Conservation (phyloP, 2,113 vertebrate genomes). For the Grammomys dolichurus region DNA sequence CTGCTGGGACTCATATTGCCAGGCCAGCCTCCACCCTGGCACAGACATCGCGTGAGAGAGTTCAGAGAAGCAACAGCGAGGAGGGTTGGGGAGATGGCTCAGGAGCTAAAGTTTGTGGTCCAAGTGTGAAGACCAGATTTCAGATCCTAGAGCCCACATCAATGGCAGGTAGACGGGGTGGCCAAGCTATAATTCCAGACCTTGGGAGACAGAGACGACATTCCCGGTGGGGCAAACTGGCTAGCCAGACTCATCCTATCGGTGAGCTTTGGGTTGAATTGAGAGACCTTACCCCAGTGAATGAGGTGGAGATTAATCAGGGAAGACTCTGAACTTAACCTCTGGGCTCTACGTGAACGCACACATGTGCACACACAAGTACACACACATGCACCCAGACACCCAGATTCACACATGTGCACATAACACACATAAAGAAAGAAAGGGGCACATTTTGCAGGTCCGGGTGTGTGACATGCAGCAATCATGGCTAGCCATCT, state of each 20-base stretch:
- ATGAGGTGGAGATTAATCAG: not conserved
- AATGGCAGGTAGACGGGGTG: not conserved
- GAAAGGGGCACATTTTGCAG: accelerated
- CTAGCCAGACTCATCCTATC: not conserved
- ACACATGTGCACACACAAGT: not conserved
- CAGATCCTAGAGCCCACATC: not conserved
- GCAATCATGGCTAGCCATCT: slow-evolving; percentile 88
- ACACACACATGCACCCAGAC: not conserved
- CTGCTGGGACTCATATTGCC: accelerated
- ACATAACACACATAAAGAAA: not conserved
- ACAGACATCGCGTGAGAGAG: not conserved
- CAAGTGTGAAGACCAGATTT: not conserved
- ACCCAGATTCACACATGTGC: not conserved
- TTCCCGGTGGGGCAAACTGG: not conserved
- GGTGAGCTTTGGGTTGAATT: not conserved
- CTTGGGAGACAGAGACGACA: not conserved
- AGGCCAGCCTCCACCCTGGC: not conserved
- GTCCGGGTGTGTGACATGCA: accelerated
- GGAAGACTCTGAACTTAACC: not conserved
- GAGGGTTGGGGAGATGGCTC: not conserved
- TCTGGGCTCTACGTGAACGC: not conserved
- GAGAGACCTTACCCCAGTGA: not conserved
- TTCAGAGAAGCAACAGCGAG: not conserved
- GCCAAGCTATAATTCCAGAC: not conserved
- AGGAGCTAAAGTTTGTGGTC: not conserved